phyloP scores from a whole-genome alignment of 1,140 invertebrate species.

The Drepana arcuata region DNA sequence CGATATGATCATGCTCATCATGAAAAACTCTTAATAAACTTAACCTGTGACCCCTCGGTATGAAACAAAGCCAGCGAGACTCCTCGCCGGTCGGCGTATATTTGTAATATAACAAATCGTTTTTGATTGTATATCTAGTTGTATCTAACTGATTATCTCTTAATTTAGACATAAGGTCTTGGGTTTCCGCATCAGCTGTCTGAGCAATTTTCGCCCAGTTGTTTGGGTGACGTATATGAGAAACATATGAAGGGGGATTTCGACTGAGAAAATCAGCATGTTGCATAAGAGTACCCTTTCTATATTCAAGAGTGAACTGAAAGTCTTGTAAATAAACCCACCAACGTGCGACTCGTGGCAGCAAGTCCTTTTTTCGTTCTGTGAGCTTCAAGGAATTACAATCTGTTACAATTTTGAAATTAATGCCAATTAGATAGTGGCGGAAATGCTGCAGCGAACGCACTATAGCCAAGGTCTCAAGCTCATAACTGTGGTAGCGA shows the following conservation, averaged over 20 bases:
- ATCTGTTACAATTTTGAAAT: background rate
- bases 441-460: background rate
- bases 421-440: background rate
- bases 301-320: background rate
- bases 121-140: background rate
- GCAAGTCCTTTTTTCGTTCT: background rate
- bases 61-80: background rate
- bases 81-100: background rate
- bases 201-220: background rate
- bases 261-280: background rate
- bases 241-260: background rate
- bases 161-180: background rate
- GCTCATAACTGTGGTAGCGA: background rate
- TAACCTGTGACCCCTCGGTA: background rate
- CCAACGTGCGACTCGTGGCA: background rate
- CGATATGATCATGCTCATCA: background rate
- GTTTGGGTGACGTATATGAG: background rate
- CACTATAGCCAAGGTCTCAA: background rate
- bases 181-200: background rate
- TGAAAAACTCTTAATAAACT: background rate
- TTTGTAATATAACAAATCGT: background rate
- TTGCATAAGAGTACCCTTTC: background rate
- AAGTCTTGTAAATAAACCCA: background rate
- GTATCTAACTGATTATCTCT: background rate
- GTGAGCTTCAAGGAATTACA: background rate